Conservation (phyloP, 2,113 vertebrate genomes). For the Epinephelus lanceolatus region DNA sequence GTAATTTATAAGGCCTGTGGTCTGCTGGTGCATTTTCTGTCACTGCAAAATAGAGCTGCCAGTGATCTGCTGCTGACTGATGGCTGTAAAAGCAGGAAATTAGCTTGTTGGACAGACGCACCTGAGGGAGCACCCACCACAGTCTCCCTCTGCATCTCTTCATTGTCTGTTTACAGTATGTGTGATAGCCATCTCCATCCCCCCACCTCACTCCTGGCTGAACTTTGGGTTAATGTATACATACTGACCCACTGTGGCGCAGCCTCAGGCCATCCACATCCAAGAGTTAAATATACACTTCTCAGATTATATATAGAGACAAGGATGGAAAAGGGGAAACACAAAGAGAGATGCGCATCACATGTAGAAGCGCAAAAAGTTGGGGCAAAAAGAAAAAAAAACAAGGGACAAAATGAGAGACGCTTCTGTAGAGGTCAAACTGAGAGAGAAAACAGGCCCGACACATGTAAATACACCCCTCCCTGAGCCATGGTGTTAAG, state of each 20-base stretch:
- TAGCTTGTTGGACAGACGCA: slow-evolving; percentile 22
- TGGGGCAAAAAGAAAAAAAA: not conserved
- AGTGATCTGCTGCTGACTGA: not conserved
- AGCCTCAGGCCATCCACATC: slow-evolving; percentile 31
- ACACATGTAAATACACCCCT: slow-evolving; percentile 43
- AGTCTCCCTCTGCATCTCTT: slow-evolving; percentile 49
- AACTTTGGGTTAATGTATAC: slow-evolving; percentile 72
- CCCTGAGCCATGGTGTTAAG: slow-evolving; percentile 57
- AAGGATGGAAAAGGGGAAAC: not conserved
- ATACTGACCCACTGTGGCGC: slow-evolving; percentile 54
- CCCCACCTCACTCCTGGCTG: slow-evolving; percentile 64
- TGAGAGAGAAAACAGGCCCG: slow-evolving; percentile 56
- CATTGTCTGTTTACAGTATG: slow-evolving; percentile 67
- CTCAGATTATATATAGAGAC: slow-evolving; percentile 41
- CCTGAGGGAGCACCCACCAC: slow-evolving; percentile 34
- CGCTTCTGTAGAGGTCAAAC: slow-evolving; percentile 28
- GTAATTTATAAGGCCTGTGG: not conserved
- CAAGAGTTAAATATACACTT: slow-evolving; percentile 52
- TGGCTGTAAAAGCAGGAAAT: slow-evolving; percentile 16
- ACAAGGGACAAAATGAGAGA: not conserved
- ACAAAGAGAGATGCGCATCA: not conserved
- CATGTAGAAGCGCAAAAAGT: not conserved
- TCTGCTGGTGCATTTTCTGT: not conserved
- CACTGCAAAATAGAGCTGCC: slow-evolving; percentile 1
- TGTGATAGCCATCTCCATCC: slow-evolving; percentile 46